Conservation (phyloP, 2,888 invertebrate genomes). For the Drosophila lacicola region DNA sequence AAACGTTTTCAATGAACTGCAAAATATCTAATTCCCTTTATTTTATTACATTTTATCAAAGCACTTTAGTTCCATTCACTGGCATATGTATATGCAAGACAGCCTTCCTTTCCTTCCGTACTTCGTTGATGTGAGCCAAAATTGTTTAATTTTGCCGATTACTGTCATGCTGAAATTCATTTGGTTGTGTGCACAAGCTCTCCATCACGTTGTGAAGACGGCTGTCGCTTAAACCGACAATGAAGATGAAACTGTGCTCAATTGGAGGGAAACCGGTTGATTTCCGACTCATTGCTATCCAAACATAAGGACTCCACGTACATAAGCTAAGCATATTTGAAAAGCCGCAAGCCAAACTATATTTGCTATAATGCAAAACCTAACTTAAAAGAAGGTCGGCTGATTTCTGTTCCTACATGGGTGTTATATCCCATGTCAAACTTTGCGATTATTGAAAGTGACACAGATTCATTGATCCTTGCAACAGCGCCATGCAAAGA, state of each 20-base stretch:
- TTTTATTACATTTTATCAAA: constrained; percentile 36
- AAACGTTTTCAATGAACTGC: constrained; percentile 50
- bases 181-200: constrained; percentile 52
- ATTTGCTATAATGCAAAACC: neutral
- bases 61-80: constrained; percentile 19
- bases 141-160: constrained; percentile 55
- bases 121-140: constrained; percentile 19
- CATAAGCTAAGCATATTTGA: neutral
- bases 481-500: neutral
- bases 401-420: neutral
- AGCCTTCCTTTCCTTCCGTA: constrained; percentile 10
- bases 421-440: neutral
- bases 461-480: neutral
- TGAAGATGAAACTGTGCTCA: constrained; percentile 58
- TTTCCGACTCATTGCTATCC: constrained; percentile 70
- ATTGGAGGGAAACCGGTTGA: constrained; percentile 69
- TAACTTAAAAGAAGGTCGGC: neutral
- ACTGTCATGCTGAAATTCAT: constrained; percentile 61
- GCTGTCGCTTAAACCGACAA: constrained; percentile 29
- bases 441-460: neutral
- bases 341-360: neutral
- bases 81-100: constrained; percentile 29
- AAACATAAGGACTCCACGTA: constrained; percentile 22
- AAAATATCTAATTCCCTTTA: constrained; percentile 53
- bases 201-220: constrained; percentile 33